A percentile compares a stretch with the other conserved stretches of the same genome.
phyloP scores from a whole-genome alignment of 1,140 invertebrate genomes.

The Archivesica marissinica region DNA sequence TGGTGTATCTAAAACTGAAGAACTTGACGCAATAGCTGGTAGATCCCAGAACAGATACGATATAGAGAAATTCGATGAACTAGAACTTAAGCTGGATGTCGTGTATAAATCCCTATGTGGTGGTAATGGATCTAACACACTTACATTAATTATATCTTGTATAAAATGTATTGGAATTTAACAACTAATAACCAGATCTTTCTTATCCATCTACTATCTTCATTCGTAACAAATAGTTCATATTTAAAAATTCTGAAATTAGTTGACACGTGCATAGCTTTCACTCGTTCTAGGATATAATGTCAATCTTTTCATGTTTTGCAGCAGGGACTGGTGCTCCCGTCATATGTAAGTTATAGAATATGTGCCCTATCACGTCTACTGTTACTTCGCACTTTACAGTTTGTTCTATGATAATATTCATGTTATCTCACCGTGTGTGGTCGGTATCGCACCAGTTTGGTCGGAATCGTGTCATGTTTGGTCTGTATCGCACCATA shows the following conservation, averaged over 20 bases:
- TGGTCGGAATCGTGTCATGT: too few species aligned
- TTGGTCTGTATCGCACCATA: too few species aligned
- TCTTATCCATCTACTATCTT: neutral
- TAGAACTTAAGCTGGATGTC: constrained; percentile 47
- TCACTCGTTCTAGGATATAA: too few species aligned
- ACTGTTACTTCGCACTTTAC: too few species aligned
- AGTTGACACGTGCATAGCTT: neutral
- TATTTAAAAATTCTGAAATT: neutral
- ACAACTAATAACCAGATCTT: neutral
- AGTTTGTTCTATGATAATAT: too few species aligned
- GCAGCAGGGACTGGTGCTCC: neutral
- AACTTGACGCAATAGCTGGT: constrained; percentile 71
- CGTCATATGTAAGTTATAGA: constrained; percentile 13
- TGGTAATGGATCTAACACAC: neutral
- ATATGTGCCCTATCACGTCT: too few species aligned
- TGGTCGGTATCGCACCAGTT: too few species aligned
- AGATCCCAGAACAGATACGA: constrained; percentile 68
- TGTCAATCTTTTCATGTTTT: neutral
- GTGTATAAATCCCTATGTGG: constrained; percentile 31
- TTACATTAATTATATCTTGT: neutral
- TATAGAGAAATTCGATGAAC: constrained; percentile 71
- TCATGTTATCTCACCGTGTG: too few species aligned
- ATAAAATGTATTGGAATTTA: neutral
- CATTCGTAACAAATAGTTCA: neutral
- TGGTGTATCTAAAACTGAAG: constrained; percentile 70